Evolutionary conservation across 2,797 vertebrate species (phyloP).

Genomic region (Antrozous pallidus): DNA sequence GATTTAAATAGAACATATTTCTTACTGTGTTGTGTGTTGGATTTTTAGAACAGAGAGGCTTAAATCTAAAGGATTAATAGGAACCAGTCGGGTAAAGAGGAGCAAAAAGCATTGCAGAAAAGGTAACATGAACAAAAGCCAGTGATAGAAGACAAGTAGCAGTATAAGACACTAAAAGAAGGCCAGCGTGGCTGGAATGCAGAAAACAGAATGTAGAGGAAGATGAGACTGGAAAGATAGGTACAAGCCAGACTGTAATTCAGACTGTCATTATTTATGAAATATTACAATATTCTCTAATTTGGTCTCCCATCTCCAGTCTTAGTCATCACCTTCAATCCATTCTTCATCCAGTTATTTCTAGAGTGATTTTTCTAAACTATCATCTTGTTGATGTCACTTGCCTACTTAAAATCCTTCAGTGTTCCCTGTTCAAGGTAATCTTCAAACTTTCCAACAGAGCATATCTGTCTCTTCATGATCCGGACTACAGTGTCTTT

Average conservation of each 20-base stretch:
- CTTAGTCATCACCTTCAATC: not conserved
- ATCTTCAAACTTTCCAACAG: not conserved
- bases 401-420: not conserved
- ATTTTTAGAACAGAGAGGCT: not conserved
- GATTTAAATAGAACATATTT: not conserved
- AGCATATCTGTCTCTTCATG: not conserved
- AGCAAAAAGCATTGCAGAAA: not conserved
- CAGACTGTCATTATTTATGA: not conserved
- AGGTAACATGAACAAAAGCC: not conserved
- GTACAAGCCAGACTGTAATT: not conserved
- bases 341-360: not conserved
- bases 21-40: not conserved
- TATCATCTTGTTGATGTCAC: not conserved
- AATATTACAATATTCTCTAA: not conserved
- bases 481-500: not conserved
- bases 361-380: not conserved
- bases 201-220: not conserved
- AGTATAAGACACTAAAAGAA: not conserved
- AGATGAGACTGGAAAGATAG: not conserved
- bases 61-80: not conserved
- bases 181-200: not conserved
- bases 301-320: not conserved
- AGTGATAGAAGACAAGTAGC: not conserved
- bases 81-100: not conserved
- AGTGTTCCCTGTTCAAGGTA: not conserved